phyloP scores from a whole-genome alignment of 2,888 invertebrate genomes.

The Caenorhabditis sp. region DNA sequence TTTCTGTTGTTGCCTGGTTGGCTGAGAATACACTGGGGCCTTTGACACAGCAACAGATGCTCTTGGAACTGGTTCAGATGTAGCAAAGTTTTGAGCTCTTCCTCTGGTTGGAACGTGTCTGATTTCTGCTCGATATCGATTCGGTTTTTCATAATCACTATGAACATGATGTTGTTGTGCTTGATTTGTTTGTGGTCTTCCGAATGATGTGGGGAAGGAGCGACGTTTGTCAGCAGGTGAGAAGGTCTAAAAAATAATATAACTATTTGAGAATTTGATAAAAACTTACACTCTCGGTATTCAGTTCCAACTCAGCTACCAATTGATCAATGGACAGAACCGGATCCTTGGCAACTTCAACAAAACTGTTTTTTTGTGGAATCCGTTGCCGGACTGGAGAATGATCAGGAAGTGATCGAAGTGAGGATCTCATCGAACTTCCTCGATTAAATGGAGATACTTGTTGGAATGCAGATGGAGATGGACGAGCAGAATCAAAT shows the following conservation, averaged over 20 bases:
- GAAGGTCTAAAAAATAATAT: slow-evolving; percentile 32
- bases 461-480: slow-evolving; percentile 75
- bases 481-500: slow-evolving; percentile 60
- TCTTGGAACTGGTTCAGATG: slow-evolving; percentile 32
- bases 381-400: slow-evolving; percentile 53
- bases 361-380: slow-evolving; percentile 1
- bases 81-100: slow-evolving; percentile 53
- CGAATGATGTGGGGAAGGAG: slow-evolving; percentile 73
- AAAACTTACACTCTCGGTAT: slow-evolving; percentile 72
- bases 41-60: slow-evolving; percentile 31
- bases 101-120: slow-evolving; percentile 52
- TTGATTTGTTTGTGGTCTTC: slow-evolving; percentile 36
- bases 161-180: slow-evolving; percentile 44
- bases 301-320: slow-evolving; percentile 82
- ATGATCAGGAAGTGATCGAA: slow-evolving; percentile 71
- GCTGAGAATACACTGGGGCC: slow-evolving; percentile 45
- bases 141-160: slow-evolving; percentile 66
- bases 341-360: slow-evolving; percentile 71
- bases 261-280: background rate
- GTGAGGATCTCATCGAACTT: slow-evolving; percentile 63
- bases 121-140: slow-evolving; percentile 50
- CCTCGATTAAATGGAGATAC: slow-evolving; percentile 64
- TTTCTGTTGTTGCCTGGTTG: slow-evolving; percentile 30
- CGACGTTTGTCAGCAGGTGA: slow-evolving; percentile 71
- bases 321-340: slow-evolving; percentile 80